Evolutionary conservation across 1,140 invertebrate species (phyloP), one percentile per base, ranked within the genome.

Genomic region (Zaprionus camerounensis): DNA sequence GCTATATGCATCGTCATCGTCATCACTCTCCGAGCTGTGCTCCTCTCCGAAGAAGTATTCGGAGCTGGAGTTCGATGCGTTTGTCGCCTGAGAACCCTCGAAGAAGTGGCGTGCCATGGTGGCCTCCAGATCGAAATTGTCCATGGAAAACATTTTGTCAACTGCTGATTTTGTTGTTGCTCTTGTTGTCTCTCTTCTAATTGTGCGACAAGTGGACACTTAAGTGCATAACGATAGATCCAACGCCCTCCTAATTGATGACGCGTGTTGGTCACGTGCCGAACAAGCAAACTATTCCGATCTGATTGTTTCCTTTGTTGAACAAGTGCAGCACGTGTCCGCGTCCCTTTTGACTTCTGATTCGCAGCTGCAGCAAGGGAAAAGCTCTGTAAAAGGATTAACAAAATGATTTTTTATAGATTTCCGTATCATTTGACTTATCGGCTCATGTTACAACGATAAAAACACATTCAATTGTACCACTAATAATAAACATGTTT

Each of bases 21-120:
- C 86, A 26, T 93, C 93, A 49, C 93, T 94, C 82, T 94, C 93
- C 74, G 94, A 93, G 81, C 93, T 94, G 75, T 94, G 93, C 65
- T 94, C 94, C 78, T 94, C 94, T 13, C 93, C 94, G 70, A 94
- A 94, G 71, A 94, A 93, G 86, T 94, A 94, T 26, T 87, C 81
- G 44, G 82, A 87, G 31, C 88, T 92, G 51, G 92, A 93, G 26
- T 81, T 91, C 17, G 91, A 93, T 66, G 84, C 91, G 38, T 93
- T 93, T 34, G 91, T 93, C 17, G 82, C 92, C 62, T 85, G 93
- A 56, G 91, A 93, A 61, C 91, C 93, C 76, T 91, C 93, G 63
- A 82, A 93, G 58, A 94, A 93, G 66, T 94, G 93, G 4, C 93
- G 91, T 20, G 92, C 91, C 83, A 93, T 93, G 31, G 93, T 93